A percentile compares a stretch with the other conserved stretches of the same genome.
Conservation (phyloP, 1,140 invertebrate genomes). For the Homalodisca vitripennis region DNA sequence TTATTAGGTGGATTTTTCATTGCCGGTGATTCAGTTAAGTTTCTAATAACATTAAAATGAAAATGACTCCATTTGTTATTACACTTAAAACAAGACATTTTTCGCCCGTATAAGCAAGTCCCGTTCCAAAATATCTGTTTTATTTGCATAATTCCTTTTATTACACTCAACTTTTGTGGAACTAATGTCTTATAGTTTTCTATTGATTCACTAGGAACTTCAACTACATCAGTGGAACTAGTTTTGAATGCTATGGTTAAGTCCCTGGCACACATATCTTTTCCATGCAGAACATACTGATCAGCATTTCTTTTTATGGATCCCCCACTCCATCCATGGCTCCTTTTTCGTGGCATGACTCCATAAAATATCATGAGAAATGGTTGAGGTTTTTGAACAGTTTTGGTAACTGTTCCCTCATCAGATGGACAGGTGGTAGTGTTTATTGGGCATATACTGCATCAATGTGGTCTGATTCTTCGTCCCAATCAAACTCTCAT, state of each 20-base stretch:
- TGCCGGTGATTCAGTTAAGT: too few species aligned
- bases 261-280: not conserved
- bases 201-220: too few species aligned
- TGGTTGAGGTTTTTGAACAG: too few species aligned
- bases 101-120: not conserved
- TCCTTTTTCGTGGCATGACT: too few species aligned
- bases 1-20: not conserved
- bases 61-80: not conserved
- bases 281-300: not conserved
- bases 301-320: not conserved
- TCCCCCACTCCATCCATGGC: too few species aligned
- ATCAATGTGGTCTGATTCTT: too few species aligned
- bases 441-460: too few species aligned
- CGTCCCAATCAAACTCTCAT: too few species aligned
- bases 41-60: too few species aligned
- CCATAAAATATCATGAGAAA: too few species aligned
- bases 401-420: too few species aligned
- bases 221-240: not conserved
- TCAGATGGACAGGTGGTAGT: too few species aligned
- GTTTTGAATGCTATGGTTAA: not conserved
- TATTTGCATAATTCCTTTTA: not conserved
- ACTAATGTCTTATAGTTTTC: not conserved
- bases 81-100: not conserved
- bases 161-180: not conserved
- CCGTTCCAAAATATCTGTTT: not conserved